phyloP scores from a whole-genome alignment of 1,140 invertebrate genomes.

The Plutomurus gul region DNA sequence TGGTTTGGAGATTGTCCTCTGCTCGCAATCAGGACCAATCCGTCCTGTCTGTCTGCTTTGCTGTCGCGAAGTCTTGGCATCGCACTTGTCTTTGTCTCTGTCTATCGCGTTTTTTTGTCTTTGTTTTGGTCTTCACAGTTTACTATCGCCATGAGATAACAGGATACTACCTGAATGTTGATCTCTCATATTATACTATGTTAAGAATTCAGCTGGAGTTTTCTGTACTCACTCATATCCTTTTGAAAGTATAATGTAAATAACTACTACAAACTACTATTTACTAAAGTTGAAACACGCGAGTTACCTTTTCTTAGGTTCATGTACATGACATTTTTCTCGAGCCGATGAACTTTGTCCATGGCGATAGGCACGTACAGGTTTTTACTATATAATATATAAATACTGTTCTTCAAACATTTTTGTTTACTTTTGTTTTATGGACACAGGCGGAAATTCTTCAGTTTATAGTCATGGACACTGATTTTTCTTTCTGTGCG shows the following conservation, averaged over 20 bases:
- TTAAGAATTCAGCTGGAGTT: no score
- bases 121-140: background rate
- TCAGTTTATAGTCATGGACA: constrained; percentile 13
- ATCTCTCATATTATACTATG: background rate
- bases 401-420: background rate
- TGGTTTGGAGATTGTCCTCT: background rate
- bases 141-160: background rate
- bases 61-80: background rate
- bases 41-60: background rate
- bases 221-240: no score
- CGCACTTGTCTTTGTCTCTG: background rate
- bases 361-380: background rate
- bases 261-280: no score
- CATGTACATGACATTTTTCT: background rate
- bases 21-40: background rate
- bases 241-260: no score
- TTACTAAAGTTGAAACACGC: no score
- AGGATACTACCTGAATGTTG: background rate
- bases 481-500: background rate
- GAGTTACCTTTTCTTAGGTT: background rate
- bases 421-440: constrained; percentile 6
- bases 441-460: background rate
- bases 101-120: no score
- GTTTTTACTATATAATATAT: background rate
- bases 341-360: constrained; percentile 6